These are phyloP conservation scores for Cnemophilus loriae DNA, from an alignment of 2,113 vertebrate genomes.

Conservation along the genomic window DNA sequence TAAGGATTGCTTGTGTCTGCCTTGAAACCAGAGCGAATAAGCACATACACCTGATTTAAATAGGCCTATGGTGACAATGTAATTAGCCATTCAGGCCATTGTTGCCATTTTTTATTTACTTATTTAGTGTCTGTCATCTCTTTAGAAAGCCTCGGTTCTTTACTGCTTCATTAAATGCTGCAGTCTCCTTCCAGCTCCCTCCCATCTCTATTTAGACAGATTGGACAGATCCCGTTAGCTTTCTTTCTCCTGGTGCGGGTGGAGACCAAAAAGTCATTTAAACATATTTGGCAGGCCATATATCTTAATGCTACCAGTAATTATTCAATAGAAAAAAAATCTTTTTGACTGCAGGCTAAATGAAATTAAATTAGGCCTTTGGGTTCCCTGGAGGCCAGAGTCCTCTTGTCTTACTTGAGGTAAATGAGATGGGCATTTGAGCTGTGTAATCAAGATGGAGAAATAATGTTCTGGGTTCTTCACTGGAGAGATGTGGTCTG, in stretches of 20 bases:
- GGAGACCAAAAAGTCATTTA: slow-evolving; percentile 21
- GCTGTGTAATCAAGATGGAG: background rate
- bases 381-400: background rate
- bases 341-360: background rate
- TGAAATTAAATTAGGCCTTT: background rate
- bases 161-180: background rate
- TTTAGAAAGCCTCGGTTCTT: background rate
- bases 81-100: background rate
- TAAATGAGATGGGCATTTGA: background rate
- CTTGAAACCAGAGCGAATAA: background rate
- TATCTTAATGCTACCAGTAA: slow-evolving; percentile 12
- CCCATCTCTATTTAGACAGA: background rate
- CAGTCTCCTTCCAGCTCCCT: background rate
- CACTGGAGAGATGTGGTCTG: background rate
- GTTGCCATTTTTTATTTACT: background rate
- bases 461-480: background rate
- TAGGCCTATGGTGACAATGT: background rate
- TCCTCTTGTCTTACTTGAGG: background rate
- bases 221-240: background rate
- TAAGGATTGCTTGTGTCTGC: background rate
- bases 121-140: background rate
- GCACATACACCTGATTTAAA: background rate
- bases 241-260: background rate
- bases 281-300: slow-evolving; percentile 31
- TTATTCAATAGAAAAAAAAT: background rate